Percentiles rank a stretch among this genome's conserved stretches.
These are phyloP conservation scores for Microtus montanus DNA, from an alignment of 2,113 vertebrate genomes.

Conservation along the genomic window DNA sequence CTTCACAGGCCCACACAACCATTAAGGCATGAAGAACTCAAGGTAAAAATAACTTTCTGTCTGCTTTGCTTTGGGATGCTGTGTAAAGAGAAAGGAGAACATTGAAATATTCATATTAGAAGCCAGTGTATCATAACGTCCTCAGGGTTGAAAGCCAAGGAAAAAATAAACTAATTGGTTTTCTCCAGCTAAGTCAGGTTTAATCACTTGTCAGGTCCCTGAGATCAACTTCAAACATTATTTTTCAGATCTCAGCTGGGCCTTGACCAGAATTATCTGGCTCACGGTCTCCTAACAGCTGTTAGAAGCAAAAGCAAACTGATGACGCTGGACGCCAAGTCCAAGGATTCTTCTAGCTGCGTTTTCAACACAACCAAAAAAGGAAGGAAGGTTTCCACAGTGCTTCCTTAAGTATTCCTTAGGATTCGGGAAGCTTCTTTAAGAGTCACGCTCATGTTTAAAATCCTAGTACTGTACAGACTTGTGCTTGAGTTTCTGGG, in stretches of 20 bases:
- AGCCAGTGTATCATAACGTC: constrained; percentile 19
- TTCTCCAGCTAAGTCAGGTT: constrained; percentile 35
- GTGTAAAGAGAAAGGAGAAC: constrained; percentile 54
- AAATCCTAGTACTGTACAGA: not conserved
- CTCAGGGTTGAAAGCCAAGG: constrained; percentile 15
- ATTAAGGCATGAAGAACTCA: constrained; percentile 32
- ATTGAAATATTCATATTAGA: constrained; percentile 21
- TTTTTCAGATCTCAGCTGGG: constrained; percentile 59
- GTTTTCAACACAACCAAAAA: constrained; percentile 74
- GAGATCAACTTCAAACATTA: constrained; percentile 58
- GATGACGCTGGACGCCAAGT: constrained; percentile 62
- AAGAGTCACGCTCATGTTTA: not conserved
- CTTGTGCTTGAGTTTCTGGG: not conserved
- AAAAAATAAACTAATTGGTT: constrained; percentile 53
- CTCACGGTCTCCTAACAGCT: constrained; percentile 51
- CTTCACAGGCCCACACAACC: constrained; percentile 7
- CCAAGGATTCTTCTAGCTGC: constrained; percentile 63
- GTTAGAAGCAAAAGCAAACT: constrained; percentile 67
- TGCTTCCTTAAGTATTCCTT: not conserved
- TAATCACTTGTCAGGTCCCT: constrained; percentile 45
- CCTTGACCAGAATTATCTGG: constrained; percentile 60
- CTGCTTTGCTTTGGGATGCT: constrained; percentile 15
- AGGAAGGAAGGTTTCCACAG: constrained; percentile 63
- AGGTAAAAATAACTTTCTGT: constrained; percentile 61
- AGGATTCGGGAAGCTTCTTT: not conserved